Conservation (phyloP, 35 echinoderm and acorn worm species). For the Lytechinus pictus region DNA sequence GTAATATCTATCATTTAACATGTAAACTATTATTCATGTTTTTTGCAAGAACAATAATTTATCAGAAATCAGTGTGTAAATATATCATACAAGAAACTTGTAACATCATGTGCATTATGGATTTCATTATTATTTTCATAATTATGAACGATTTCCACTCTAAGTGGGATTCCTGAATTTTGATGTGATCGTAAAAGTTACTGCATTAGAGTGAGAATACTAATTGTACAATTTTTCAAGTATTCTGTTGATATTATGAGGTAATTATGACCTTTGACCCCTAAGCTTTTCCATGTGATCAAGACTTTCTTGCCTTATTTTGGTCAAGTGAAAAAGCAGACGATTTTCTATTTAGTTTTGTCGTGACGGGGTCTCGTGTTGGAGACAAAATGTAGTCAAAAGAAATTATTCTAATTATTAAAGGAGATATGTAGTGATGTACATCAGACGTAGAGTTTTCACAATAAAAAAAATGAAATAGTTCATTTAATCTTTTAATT, state of each 20-base stretch:
- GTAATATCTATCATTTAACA: not conserved
- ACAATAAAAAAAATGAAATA: constrained; percentile 45
- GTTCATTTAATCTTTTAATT: not conserved
- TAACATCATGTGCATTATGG: not conserved
- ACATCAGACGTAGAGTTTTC: constrained; percentile 30
- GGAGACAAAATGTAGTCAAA: not conserved
- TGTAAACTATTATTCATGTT: constrained; percentile 18
- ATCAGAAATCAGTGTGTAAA: constrained; percentile 22
- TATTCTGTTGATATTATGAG: not conserved
- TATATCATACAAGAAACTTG: not conserved
- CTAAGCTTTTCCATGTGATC: not conserved
- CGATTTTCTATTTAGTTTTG: not conserved
- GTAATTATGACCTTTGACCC: not conserved
- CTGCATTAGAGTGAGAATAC: not conserved
- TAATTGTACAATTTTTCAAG: not conserved
- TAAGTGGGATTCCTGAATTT: not conserved
- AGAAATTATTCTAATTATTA: not conserved
- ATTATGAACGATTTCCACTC: not conserved
- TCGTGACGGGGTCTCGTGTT: not conserved
- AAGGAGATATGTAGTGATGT: not conserved
- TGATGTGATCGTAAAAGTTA: not conserved
- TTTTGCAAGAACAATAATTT: constrained; percentile 20
- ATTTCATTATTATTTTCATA: not conserved
- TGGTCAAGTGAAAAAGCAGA: constrained; percentile 13
- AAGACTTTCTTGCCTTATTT: constrained; percentile 38